Base-by-base conservation (phyloP, 2,797 vertebrate species). In the Etheostoma nigrum region DNA sequence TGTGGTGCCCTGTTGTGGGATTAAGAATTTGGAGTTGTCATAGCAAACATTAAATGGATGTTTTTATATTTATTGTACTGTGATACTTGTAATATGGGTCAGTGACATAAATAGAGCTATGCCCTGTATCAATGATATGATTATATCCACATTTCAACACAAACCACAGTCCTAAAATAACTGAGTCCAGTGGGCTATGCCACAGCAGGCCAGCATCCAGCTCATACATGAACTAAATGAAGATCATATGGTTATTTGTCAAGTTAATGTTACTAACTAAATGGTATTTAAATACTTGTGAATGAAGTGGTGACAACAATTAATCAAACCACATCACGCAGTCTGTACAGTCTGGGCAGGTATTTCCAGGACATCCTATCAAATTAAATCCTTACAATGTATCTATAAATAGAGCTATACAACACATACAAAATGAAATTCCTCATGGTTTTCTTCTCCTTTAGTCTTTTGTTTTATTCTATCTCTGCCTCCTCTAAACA, bases 21-120 rank as follows among this genome's bases (percentile, higher is more conserved):
- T 75, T 63, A 2, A 42, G 54, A 55, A 69, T 47, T 54, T 64
- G 9, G 45, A 79, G 79, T 75, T 80, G 78, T 66, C 87, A 89
- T 75, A 82, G 83, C 80, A 90, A 86, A 84, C 61, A 59, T 74
- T 48, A 67, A 76, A 74, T 47, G 65, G 6, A 18, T 49, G 47
- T 54, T 48, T 64, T 59, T 21, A 65, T 75, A 67, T 79, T 77
- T 82, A 86, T 80, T 61, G 59, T 36, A 53, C 69, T n/a, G 23
- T 61, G 42, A 74, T 81, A 5, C 40, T 66, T 81, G 75, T 61
- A 59, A 74, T 61, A 74, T 54, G 3, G 52, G 70, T 68, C 61
- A 59, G 62, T 36, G 13, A 67, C 59, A 30, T 72, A 83, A 87
- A 82, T 73, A 87, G 76, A 72, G 53, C 47, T 13, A 16, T 66